Conservation (phyloP, 2,113 vertebrate species). For the Rhadina sibilatrix region DNA sequence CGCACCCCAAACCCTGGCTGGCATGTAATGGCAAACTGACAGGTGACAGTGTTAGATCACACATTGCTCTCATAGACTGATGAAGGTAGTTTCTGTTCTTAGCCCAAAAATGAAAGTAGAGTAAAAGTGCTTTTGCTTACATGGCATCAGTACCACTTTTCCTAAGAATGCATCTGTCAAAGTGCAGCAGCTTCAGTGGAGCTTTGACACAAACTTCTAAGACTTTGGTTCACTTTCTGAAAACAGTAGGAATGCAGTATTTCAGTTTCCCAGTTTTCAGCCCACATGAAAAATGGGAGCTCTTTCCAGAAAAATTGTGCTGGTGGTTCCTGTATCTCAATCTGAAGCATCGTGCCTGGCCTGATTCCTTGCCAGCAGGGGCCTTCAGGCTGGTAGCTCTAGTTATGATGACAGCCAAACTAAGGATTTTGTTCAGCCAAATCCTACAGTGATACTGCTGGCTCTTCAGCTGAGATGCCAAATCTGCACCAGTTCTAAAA, state of each 20-base stretch:
- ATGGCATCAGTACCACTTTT: neutral
- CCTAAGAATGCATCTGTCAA: neutral
- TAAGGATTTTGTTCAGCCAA: neutral
- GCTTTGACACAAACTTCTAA: neutral
- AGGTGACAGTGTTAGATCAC: neutral
- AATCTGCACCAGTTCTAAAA: neutral
- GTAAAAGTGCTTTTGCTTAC: neutral
- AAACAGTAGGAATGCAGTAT: neutral
- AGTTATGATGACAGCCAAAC: neutral
- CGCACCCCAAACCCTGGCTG: neutral
- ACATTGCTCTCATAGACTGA: fast-evolving
- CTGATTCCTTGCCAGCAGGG: neutral
- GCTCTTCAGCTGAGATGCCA: neutral
- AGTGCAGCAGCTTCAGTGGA: neutral
- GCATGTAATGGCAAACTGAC: neutral
- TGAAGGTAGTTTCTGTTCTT: neutral
- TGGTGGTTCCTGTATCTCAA: neutral
- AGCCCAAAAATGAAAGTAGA: neutral
- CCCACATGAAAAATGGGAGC: neutral
- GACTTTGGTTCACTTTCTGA: neutral
- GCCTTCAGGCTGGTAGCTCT: neutral
- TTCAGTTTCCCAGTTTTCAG: neutral
- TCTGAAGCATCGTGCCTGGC: neutral
- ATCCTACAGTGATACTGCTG: neutral
- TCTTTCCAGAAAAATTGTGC: neutral